These are phyloP conservation scores for Nasonovia ribisnigri DNA, from an alignment of 2,888 invertebrate genomes.

Conservation along the genomic window DNA sequence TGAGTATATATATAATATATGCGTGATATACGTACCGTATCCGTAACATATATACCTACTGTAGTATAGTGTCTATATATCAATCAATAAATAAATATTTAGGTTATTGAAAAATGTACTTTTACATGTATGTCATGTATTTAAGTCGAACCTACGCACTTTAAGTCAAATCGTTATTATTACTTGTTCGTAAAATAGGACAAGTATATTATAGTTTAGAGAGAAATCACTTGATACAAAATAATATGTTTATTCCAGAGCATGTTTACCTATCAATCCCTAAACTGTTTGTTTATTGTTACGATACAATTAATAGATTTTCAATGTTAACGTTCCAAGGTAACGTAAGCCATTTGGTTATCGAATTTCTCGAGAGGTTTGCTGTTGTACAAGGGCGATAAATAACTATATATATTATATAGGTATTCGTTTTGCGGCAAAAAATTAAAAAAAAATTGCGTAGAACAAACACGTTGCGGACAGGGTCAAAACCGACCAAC, in stretches of 20 bases:
- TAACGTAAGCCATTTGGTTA: conserved; percentile 14
- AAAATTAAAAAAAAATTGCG: background rate
- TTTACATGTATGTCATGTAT: background rate
- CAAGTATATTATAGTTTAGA: background rate
- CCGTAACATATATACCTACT: background rate
- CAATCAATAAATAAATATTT: background rate
- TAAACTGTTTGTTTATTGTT: background rate
- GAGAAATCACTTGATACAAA: background rate
- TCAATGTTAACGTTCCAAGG: conserved; percentile 41
- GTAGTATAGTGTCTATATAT: background rate
- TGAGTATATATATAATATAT: background rate
- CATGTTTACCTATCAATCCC: background rate
- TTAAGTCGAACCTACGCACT: background rate
- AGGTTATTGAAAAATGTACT: background rate
- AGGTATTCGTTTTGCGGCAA: background rate
- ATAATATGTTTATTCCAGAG: background rate
- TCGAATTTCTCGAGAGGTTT: conserved; percentile 36
- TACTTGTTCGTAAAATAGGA: background rate
- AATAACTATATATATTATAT: background rate
- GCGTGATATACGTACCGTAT: background rate
- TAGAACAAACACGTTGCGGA: background rate
- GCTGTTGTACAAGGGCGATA: conserved; percentile 27
- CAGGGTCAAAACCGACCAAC: conserved; percentile 26
- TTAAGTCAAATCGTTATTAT: background rate
- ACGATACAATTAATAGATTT: background rate